Evolutionary conservation across 2,113 vertebrate species (phyloP), one percentile per base, ranked within the genome.

Genomic region (Ochotona curzoniae): DNA sequence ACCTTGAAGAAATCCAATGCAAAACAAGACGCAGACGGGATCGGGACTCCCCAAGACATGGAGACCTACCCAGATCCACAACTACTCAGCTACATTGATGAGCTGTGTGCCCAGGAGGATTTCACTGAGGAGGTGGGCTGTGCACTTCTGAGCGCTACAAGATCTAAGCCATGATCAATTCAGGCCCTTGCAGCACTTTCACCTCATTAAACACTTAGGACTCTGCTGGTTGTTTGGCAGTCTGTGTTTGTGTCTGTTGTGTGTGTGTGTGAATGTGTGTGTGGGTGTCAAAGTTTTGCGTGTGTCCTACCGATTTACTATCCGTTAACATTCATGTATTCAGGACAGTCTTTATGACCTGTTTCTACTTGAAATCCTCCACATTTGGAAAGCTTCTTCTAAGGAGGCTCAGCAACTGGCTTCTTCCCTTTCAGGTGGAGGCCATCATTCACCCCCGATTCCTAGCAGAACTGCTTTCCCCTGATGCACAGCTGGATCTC

Each of bases 381-480:
- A 21, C 35, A 11, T 63, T 69, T 57, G 14, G 10, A 14, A 30
- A 64, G 30, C 20, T 23, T 35, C 38, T 25, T 25, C 8, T 23
- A 20, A 38, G 13, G 49, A 44, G 38, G 38, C 38, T 44, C 57
- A 30, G 61, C 18, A 25, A 26, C 5, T 13, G 54, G 0, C 11
- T 67, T 18, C 57, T 64, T 12, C 13, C 1, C 80, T 71, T 60
- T 23, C n/a, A 92, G 90, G 83, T 87, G 54, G 83, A 92, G 25
- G 57, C 90, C 66, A 86, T 92, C 67, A 80, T 92, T 80, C 69
- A 80, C 13, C 83, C 90, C 54, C 25, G 63, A 8, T 92, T 92
- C 69, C 35, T 92, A 66, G 75, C 28, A 35, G 64, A 47, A 35
- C 44, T 78, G 35, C 54, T 85, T 5, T 92, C 83, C 32, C 26